These are phyloP conservation scores for Hedychridium roseum DNA, from an alignment of 2,888 invertebrate species.

Conservation along the genomic window DNA sequence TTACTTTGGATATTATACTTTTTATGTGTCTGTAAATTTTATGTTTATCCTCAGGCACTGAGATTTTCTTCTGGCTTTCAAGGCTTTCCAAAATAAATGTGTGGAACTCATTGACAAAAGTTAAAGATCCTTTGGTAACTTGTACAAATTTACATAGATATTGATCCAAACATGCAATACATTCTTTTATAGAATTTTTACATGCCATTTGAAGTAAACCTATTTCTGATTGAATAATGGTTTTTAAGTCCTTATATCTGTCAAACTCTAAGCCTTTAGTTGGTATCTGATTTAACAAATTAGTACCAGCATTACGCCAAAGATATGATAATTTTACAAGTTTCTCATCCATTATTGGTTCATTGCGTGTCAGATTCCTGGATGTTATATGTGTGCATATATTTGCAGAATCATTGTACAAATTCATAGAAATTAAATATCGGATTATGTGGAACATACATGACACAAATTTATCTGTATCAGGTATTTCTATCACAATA, in stretches of 20 bases:
- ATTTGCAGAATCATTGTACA: slow-evolving; percentile 42
- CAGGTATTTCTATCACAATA: slow-evolving; percentile 29
- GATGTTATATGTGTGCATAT: slow-evolving; percentile 33
- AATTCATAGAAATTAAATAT: slow-evolving; percentile 37
- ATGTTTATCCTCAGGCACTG: slow-evolving; percentile 24
- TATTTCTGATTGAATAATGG: slow-evolving; percentile 29
- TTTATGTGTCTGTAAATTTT: slow-evolving; percentile 23
- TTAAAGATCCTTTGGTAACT: slow-evolving; percentile 6
- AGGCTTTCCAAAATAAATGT: slow-evolving; percentile 20
- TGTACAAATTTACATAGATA: slow-evolving; percentile 26
- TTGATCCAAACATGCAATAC: slow-evolving; percentile 21
- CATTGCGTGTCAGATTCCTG: slow-evolving; percentile 2
- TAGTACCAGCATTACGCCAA: slow-evolving; percentile 34
- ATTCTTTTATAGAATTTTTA: slow-evolving; percentile 20
- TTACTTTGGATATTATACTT: slow-evolving; percentile 21
- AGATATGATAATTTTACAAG: slow-evolving; percentile 29
- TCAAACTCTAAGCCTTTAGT: neutral
- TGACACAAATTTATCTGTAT: slow-evolving; percentile 40
- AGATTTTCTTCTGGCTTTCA: neutral
- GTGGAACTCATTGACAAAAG: slow-evolving; percentile 22
- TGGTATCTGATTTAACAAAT: slow-evolving; percentile 11
- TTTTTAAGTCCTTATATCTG: slow-evolving; percentile 20
- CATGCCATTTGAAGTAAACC: slow-evolving; percentile 17
- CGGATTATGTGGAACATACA: slow-evolving; percentile 48
- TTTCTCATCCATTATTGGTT: slow-evolving; percentile 11